These are phyloP conservation scores for Leucopsar rothschildi DNA, from an alignment of 2,113 vertebrate genomes.

Conservation along the genomic window DNA sequence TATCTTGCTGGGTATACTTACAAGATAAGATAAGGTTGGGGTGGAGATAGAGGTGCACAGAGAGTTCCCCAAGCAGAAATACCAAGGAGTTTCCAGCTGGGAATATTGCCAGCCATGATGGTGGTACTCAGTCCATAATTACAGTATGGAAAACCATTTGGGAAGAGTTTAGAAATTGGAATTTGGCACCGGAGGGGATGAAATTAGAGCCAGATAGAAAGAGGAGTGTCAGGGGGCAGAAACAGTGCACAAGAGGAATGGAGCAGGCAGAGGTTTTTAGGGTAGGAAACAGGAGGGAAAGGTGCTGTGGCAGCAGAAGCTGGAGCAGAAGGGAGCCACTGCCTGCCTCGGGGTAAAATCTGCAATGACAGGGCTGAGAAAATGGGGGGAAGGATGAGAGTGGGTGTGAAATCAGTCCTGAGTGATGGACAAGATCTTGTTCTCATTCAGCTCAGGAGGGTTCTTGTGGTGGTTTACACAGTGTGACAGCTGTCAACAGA, in stretches of 20 bases:
- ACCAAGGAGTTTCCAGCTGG: neutral
- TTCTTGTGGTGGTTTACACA: neutral
- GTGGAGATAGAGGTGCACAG: neutral
- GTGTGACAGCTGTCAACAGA: neutral
- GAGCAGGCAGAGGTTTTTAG: neutral
- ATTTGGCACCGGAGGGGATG: neutral
- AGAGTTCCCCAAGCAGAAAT: neutral
- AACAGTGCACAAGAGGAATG: neutral
- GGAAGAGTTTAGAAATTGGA: neutral
- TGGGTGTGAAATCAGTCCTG: neutral
- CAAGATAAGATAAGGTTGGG: neutral
- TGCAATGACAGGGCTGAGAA: neutral
- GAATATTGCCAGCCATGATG: neutral
- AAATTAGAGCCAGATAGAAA: neutral
- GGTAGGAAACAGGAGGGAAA: neutral
- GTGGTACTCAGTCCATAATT: neutral
- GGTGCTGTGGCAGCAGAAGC: neutral
- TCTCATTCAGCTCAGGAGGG: neutral
- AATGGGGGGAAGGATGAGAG: neutral
- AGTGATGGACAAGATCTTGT: neutral
- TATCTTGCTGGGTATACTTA: neutral
- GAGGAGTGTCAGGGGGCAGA: neutral
- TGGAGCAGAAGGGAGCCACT: neutral
- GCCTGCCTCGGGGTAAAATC: neutral
- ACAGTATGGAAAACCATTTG: neutral